Base-by-base conservation (phyloP, 1,140 invertebrate species). In the Danaus melanippus region DNA sequence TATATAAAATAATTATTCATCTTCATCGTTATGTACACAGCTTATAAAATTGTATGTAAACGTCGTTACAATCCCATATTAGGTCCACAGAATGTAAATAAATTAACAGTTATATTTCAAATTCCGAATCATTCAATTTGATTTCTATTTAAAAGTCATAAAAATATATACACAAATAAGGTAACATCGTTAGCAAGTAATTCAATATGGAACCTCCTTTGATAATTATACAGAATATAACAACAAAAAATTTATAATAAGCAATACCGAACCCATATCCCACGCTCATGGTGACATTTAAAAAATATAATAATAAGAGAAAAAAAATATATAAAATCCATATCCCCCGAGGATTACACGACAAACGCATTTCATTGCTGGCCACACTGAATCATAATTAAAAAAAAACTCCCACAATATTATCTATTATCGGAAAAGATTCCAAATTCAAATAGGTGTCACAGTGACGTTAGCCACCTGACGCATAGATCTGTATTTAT, bases 331-430 rank as follows among this genome's bases (percentile, higher is more conserved):
- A 56, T 68, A 75, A 74, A 82, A 82, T 83, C 79, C 74, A 71
- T 60, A 74, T 79, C 81, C 79, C 79, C 52, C 6, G 81, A 76
- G 81, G 81, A 84, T 84, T 84, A 84, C 81, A 82, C 76, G 78
- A 81, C 72, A 84, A 84, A 84, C 72, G 78, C 81, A 84, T 83
- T 81, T 80, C 69, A 64, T 60, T 68, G 50, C 56, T 77, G 81
- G 74, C 81, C 81, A 82, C 79, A 84, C 79, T 64, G 74, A 76
- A 76, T 63, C 56, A 62, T 56, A 62, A 69, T 53, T 64, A 62
- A 71, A 81, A 76, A 72, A 76, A 73, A 62, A 65, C 15, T 76
- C 21, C 59, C 50, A 46, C 60, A 67, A 67, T 60, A 68, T 69
- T 67, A 58, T 67, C 66, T 61, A 60, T 61, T 56, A 49, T 66